phyloP scores from a whole-genome alignment of 2,888 invertebrate genomes.

The Eretmocerus hayati region DNA sequence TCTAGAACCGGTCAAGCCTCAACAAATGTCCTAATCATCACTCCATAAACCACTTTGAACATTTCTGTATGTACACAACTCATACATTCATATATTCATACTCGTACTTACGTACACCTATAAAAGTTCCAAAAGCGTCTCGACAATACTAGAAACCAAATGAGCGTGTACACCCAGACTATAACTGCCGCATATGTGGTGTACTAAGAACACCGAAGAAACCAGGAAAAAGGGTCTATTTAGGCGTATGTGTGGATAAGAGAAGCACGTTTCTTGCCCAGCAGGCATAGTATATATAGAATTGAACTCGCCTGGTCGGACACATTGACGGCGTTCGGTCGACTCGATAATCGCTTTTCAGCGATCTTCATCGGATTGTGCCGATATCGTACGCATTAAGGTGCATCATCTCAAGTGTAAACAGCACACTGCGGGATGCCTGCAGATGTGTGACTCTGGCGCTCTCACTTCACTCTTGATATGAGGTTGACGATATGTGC shows the following conservation, averaged over 20 bases:
- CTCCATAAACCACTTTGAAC: no score
- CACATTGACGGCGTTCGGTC: slow-evolving; percentile 47
- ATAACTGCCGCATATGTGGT: no score
- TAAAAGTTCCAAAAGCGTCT: no score
- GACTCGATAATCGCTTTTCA: slow-evolving; percentile 45
- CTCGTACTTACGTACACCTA: no score
- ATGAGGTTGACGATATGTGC: slow-evolving; percentile 2
- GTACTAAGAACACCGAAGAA: slow-evolving; percentile 14
- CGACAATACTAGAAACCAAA: no score
- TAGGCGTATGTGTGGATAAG: slow-evolving; percentile 27
- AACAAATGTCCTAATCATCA: no score
- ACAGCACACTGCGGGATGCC: slow-evolving; percentile 43
- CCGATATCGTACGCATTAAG: slow-evolving; percentile 46
- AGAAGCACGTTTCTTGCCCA: slow-evolving; percentile 39
- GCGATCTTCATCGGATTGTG: slow-evolving; percentile 48
- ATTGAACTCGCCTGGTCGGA: slow-evolving; percentile 46
- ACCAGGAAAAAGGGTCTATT: background rate
- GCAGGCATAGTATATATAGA: no score
- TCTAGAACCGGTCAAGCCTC: no score
- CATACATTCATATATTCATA: no score
- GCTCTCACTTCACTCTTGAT: background rate
- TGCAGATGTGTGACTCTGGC: background rate
- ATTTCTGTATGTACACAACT: no score
- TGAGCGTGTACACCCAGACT: no score
- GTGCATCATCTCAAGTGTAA: slow-evolving; percentile 48